Base-by-base conservation (phyloP, 2,113 vertebrate genomes). In the Turnix velox region DNA sequence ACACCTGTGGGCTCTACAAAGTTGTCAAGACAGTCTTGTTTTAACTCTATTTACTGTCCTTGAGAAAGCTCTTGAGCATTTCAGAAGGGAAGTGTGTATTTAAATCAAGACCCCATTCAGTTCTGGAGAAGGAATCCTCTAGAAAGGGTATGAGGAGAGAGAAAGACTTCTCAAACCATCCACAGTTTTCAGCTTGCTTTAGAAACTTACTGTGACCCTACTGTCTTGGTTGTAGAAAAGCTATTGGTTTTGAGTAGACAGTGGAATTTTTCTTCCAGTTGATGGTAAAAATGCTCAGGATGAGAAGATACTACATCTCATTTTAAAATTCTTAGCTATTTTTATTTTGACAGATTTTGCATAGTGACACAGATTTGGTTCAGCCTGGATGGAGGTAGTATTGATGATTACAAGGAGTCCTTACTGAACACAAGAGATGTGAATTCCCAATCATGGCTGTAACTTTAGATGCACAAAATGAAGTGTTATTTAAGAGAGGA, bases 191-290 rank as follows among this genome's bases (percentile, higher is more conserved):
- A 51, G 30, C 33, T 81, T 88, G 6, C 33, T 81, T 52, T 84
- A 15, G 39, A 42, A 73, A 61, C 5, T 0, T 1, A 5, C 28
- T 79, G 23, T n/a, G n/a, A n/a, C 14, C 11, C 8, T 14, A 14
- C 18, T 51, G 17, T 68, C 72, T 28, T 23, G 14, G 28, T 31
- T 37, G 52, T 57, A 46, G 35, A 62, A 39, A 76, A 67, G 9
- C 25, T 66, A 4, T 58, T 7, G 7, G 18, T 76, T 55, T 40
- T 61, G 18, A 63, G 28, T 25, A 57, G 55, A 61, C 33, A 48
- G 31, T 46, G n/a, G 39, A 22, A 55, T 54, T 69, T 24, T 65
- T 8, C 3, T 74, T 51, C 9, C 14, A 31, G 40, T 31, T 2
- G 6, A 20, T 57, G 4, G 1, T 58, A 12, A 63, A 65, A 63